Conservation (phyloP, 2,797 vertebrate species). For the Heteromormyrus szaboi region DNA sequence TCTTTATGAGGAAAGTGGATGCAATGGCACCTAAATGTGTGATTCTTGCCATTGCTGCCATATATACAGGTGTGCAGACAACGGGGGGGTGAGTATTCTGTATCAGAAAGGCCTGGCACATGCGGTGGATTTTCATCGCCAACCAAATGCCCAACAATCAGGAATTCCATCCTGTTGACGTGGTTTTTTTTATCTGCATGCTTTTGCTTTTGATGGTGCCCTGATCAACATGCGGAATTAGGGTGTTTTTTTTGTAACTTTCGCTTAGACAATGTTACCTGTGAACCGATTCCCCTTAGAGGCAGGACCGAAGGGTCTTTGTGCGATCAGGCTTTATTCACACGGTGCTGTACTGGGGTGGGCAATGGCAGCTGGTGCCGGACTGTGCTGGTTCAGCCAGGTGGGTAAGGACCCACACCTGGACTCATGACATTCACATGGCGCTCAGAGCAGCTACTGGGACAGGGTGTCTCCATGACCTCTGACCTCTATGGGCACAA, state of each 20-base stretch:
- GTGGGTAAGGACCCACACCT: neutral
- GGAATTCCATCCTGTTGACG: neutral
- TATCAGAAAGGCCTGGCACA: neutral
- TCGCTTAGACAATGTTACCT: neutral
- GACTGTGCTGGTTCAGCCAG: neutral
- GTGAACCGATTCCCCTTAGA: neutral
- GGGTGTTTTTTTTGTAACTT: neutral
- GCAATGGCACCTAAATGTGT: neutral
- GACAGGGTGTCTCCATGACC: constrained; percentile 37
- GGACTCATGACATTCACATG: neutral
- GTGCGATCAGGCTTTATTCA: neutral
- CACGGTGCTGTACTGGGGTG: neutral
- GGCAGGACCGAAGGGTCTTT: neutral
- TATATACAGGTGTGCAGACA: neutral
- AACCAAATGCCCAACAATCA: neutral
- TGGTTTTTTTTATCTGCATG: neutral
- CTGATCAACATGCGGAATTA: neutral
- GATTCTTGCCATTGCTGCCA: neutral
- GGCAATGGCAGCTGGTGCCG: neutral
- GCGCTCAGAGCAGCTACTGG: constrained; percentile 22
- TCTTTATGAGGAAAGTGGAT: neutral
- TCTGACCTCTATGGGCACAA: constrained; percentile 45
- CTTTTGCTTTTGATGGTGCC: neutral
- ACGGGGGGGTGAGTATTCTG: neutral
- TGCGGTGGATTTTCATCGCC: neutral